Evolutionary conservation across 2,888 invertebrate species (phyloP), one percentile per base, ranked within the genome.

Genomic region (Mimas tiliae): DNA sequence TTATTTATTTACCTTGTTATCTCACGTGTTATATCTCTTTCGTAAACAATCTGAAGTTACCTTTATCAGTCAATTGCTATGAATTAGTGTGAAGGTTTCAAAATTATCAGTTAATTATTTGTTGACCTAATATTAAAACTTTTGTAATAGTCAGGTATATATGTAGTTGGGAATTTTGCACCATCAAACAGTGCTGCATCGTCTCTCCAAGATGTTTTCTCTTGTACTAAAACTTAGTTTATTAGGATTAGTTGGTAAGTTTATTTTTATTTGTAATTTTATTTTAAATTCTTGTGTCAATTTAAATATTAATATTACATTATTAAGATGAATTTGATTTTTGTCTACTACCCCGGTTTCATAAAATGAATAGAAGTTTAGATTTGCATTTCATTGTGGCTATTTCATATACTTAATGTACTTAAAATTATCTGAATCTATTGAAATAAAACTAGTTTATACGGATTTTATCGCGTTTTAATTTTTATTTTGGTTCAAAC

Each of bases 1-100:
- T 42, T 62, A 64, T 67, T 69, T 65, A 64, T 55, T 48, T 67
- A 67, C 19, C 9, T 58, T 42, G 1, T 58, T 58, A 50, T 55
- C 67, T 70, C 70, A 71, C 69, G 69, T 70, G 72, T 53, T 34
- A 69, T 71, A 72, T 72, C 73, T 69, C 48, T 58, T 65, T 58
- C 62, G 69, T 65, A 70, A 72, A 69, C 65, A 68, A 12, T 48
- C 65, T 50, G 38, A 51, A 74, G 71, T 74, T 77, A 75, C 69
- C 68, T 69, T 78, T 87, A 88, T 85, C 86, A 81, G 85, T 84
- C 82, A 75, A 68, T 73, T 68, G 71, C 70, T 71, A 72, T 81
- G 80, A 87, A 85, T 82, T 83, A 80, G 81, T 85, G 87, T 89
- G 87, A 92, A 91, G 92, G 92, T 79, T 58, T 72, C 71, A 64